Conservation (phyloP, 2,888 invertebrate species). For the Apodemia mormo region DNA sequence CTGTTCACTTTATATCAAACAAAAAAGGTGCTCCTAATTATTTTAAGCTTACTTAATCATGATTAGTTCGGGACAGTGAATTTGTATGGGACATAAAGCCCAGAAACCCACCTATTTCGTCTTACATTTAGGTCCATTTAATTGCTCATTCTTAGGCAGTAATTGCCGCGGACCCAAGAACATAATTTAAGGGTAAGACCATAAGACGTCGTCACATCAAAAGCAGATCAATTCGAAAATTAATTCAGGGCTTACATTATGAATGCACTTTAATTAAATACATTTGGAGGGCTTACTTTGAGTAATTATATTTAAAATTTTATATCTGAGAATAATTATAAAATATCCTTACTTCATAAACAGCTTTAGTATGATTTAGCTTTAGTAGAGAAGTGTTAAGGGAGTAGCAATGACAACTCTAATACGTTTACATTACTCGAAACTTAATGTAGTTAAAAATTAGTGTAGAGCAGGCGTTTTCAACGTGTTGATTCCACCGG, state of each 20-base stretch:
- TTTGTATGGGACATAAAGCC: slow-evolving; percentile 4
- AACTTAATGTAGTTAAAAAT: too few species aligned
- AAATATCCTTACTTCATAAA: background rate
- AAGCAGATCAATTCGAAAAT: slow-evolving; percentile 8
- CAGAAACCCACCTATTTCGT: background rate
- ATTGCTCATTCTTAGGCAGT: slow-evolving; percentile 3
- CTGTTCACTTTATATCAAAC: background rate
- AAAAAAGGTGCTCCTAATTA: slow-evolving; percentile 1
- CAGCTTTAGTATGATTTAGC: too few species aligned
- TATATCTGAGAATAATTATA: background rate
- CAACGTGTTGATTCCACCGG: too few species aligned
- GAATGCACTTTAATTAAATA: background rate
- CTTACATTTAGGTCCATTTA: slow-evolving; percentile 8
- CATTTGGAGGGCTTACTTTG: background rate
- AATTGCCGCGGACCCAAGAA: slow-evolving; percentile 17
- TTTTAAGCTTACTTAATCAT: background rate
- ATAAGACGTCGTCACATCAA: slow-evolving; percentile 15
- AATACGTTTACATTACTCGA: too few species aligned
- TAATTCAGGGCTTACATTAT: background rate
- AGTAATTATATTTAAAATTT: background rate
- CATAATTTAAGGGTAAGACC: slow-evolving; percentile 9
- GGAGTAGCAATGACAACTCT: too few species aligned
- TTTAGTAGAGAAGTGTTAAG: too few species aligned
- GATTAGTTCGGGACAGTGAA: background rate
- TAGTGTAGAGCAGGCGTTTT: too few species aligned